A percentile compares a stretch with the other conserved stretches of the same genome.
phyloP scores from a whole-genome alignment of 2,113 vertebrate species.

The Rafetus swinhoei region DNA sequence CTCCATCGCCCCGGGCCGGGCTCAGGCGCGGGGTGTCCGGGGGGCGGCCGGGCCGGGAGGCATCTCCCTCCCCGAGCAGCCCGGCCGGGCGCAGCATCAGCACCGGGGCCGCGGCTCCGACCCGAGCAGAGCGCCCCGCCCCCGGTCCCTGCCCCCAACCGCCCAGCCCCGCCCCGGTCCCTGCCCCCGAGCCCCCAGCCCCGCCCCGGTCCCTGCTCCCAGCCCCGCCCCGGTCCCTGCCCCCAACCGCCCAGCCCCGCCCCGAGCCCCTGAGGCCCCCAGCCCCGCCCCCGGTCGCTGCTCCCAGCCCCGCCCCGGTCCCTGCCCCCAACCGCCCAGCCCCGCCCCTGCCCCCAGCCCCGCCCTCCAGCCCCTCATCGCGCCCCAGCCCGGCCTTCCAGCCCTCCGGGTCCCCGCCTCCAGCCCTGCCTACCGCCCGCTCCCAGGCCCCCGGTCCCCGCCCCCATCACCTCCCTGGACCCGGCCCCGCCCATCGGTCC shows the following conservation, averaged over 20 bases:
- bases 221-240: background rate
- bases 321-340: background rate
- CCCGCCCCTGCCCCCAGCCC: too few species aligned
- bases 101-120: background rate
- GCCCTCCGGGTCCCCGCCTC: background rate
- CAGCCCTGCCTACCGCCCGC: background rate
- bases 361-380: background rate
- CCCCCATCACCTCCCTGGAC: too few species aligned
- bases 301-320: background rate
- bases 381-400: background rate
- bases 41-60: too few species aligned
- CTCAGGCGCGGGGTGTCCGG: constrained; percentile 21
- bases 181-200: background rate
- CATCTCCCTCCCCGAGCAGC: background rate
- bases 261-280: background rate
- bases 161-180: background rate
- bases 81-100: background rate
- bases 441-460: too few species aligned
- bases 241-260: background rate
- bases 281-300: background rate
- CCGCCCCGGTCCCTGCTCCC: accelerated
- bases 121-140: background rate
- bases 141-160: background rate
- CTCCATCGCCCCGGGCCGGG: constrained; percentile 81
- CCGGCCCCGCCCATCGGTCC: background rate